Conservation (phyloP, 1,140 invertebrate genomes). For the Cydia pomonella region DNA sequence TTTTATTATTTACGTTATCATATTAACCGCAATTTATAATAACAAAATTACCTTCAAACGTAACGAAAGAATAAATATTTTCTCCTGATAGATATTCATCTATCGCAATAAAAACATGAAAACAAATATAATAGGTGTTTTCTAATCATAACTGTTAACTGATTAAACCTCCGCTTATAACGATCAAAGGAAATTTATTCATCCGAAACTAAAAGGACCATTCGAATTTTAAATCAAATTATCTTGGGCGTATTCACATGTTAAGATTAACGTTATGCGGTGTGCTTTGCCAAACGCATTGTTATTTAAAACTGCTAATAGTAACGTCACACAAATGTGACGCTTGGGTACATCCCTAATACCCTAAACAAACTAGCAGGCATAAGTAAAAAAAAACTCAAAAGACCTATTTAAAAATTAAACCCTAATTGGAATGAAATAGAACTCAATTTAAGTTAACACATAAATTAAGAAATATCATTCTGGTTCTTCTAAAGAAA, state of each 20-base stretch:
- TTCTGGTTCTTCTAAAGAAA: background rate
- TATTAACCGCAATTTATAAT: no score
- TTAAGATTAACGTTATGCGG: conserved; percentile 3
- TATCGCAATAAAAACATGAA: background rate
- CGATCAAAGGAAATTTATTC: background rate
- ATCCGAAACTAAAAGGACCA: conserved; percentile 16
- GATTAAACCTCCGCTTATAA: background rate
- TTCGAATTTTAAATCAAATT: conserved; percentile 22
- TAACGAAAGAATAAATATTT: no score
- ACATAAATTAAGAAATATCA: background rate
- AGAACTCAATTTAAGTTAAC: conserved; percentile 2
- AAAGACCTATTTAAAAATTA: conserved; percentile 18
- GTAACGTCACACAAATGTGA: conserved; percentile 39
- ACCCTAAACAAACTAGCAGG: conserved; percentile 51
- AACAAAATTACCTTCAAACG: no score
- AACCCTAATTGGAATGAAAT: background rate
- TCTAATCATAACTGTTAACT: no score
- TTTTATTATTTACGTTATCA: no score
- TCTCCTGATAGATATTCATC: no score
- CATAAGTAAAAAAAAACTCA: conserved; percentile 37
- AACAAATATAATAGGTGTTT: background rate
- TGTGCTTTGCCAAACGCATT: conserved; percentile 5
- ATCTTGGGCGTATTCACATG: conserved; percentile 14
- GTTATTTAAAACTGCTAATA: conserved; percentile 17
- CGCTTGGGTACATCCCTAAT: conserved; percentile 46